Evolutionary conservation across 2,888 invertebrate genomes (phyloP), one percentile per base, ranked within the genome.

Genomic region (Lacanobia oleracea): DNA sequence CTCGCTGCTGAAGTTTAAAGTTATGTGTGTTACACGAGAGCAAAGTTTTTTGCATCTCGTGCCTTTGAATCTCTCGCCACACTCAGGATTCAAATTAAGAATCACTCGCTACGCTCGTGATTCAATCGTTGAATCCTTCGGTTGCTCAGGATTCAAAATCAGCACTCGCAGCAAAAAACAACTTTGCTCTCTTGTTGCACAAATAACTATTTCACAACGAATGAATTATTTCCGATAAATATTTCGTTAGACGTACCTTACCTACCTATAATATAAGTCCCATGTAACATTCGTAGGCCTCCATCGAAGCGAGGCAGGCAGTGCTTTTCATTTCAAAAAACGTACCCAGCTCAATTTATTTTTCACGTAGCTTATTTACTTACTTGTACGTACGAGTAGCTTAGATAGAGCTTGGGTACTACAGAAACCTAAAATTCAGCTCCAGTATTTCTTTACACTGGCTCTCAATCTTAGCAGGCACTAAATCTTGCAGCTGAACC

Each of bases 401-500:
- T 21, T 7, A 23, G 3, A 27, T 27, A 27, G 14, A 43, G 18
- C 27, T 18, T 37, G 50, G 12, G n/a, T 23, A 57, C 45, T 51
- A 9, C 8, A 27, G 1, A 12, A 45, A 53, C 33, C 51, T 16
- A 43, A 54, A 62, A 57, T 61, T 61, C 10, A 62, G 53, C 23
- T 12, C 9, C 21, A 40, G 1, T 54, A 45, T 27, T 53, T 50
- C 37, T 43, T 56, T 57, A 51, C 21, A n/a, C 56, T 50, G 6
- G 7, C 21, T 45, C 60, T 33, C 60, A 60, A 50, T 60, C 51
- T 40, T 27, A 56, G 67, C 40, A 60, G 45, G n/a, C 48, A 71
- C 66, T 81, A 71, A 76, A 82, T 72, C 67, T 72, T 82, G 40
- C 68, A 82, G 23, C 45, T 59, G 37, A 54, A 43, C 8, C 27